Evolutionary conservation across 2,797 vertebrate species (phyloP).

Genomic region (Acanthiza pusilla): DNA sequence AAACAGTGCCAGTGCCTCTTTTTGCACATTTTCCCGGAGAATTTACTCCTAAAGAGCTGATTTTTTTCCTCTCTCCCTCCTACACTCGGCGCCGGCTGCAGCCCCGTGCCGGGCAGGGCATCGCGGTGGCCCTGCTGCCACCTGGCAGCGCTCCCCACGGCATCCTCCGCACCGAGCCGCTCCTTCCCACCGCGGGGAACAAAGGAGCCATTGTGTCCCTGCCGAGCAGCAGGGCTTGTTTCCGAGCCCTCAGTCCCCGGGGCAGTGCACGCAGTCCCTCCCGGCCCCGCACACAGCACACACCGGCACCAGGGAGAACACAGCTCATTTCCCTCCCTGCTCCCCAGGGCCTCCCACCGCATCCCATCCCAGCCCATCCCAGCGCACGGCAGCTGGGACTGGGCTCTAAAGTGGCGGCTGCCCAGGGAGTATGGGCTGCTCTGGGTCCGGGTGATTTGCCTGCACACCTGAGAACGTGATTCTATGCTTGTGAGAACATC

Average conservation of each 20-base stretch:
- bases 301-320: background rate
- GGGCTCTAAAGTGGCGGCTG: background rate
- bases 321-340: background rate
- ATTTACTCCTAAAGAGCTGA: background rate
- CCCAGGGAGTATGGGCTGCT: accelerated
- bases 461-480: background rate
- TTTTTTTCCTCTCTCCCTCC: background rate
- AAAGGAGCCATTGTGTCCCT: background rate
- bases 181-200: background rate
- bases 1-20: background rate
- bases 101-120: background rate
- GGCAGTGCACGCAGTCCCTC: background rate
- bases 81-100: accelerated
- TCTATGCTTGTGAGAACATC: background rate
- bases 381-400: accelerated
- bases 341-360: background rate
- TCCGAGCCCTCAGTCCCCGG: background rate
- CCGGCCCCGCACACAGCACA: accelerated
- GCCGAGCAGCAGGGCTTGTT: background rate
- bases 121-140: background rate
- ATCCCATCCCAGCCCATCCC: background rate
- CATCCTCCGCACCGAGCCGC: background rate
- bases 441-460: background rate
- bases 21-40: background rate
- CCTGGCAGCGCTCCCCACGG: background rate